Percentiles rank a stretch among this genome's conserved stretches.
Evolutionary conservation across 2,888 invertebrate genomes (phyloP).

Genomic region (Pyrocoelia pectoralis): DNA sequence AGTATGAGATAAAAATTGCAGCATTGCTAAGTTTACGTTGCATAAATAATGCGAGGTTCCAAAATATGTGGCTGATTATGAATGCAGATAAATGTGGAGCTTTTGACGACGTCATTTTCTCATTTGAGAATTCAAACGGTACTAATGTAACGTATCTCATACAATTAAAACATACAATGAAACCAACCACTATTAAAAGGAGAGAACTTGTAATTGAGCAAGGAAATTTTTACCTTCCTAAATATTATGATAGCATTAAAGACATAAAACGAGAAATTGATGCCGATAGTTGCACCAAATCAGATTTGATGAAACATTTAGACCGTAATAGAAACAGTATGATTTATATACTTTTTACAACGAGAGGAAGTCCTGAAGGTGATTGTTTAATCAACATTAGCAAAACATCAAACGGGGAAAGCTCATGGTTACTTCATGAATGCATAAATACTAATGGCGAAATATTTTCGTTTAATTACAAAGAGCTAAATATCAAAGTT

Average conservation of each 20-base stretch:
- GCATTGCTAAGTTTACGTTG: slow-evolving; percentile 9
- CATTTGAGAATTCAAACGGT: background rate
- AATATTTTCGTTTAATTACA: background rate
- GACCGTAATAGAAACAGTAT: background rate
- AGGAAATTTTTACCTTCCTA: background rate
- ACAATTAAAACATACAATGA: background rate
- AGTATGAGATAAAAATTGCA: slow-evolving; percentile 15
- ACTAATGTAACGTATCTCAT: background rate
- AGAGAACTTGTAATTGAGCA: background rate
- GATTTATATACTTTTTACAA: background rate
- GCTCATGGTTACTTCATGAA: background rate
- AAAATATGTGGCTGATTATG: background rate
- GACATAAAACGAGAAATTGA: background rate
- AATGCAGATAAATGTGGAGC: background rate
- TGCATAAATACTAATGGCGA: background rate
- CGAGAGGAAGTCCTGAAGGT: background rate
- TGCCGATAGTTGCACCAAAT: background rate
- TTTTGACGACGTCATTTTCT: background rate
- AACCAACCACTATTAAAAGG: background rate
- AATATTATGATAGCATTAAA: background rate
- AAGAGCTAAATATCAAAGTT: background rate
- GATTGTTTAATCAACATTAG: background rate
- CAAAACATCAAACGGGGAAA: background rate
- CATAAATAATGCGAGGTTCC: background rate
- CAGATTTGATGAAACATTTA: background rate